These are phyloP conservation scores for Brenthis daphne DNA, from an alignment of 2,888 invertebrate genomes.

Conservation along the genomic window DNA sequence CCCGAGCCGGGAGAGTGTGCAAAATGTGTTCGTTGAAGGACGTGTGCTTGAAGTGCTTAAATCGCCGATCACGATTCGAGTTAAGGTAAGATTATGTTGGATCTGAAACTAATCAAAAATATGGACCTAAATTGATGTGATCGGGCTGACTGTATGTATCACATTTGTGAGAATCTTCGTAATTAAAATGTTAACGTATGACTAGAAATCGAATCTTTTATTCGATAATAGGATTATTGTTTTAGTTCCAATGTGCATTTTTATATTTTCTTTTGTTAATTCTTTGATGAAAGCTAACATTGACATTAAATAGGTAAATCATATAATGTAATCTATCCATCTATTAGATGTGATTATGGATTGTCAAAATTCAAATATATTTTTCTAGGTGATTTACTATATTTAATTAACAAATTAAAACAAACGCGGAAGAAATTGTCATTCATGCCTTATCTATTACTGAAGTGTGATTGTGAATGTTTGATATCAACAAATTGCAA, in stretches of 20 bases:
- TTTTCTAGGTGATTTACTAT: background rate
- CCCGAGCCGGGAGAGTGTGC: conserved; percentile 80
- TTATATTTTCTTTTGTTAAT: too few relatives aligned
- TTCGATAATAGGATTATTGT: too few relatives aligned
- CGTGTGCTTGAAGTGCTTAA: conserved; percentile 84
- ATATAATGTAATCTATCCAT: too few relatives aligned
- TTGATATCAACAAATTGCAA: conserved; percentile 3
- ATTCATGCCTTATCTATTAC: conserved; percentile 4
- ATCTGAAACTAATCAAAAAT: background rate
- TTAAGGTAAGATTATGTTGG: conserved; percentile 62
- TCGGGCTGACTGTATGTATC: too few relatives aligned
- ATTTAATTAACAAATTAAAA: conserved; percentile 8
- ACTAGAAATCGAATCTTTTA: too few relatives aligned
- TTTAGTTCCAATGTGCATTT: too few relatives aligned
- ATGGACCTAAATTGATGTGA: background rate
- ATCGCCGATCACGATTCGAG: conserved; percentile 74
- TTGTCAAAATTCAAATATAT: background rate
- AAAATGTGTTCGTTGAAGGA: conserved; percentile 92
- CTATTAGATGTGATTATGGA: too few relatives aligned
- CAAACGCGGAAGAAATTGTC: conserved; percentile 5
- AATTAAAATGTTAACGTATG: too few relatives aligned
- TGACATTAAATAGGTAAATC: too few relatives aligned
- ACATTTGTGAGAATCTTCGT: too few relatives aligned
- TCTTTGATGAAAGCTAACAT: too few relatives aligned
- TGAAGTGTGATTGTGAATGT: background rate